Percentiles rank a stretch among this genome's conserved stretches.
These are phyloP conservation scores for Bellardia bayeri DNA, from an alignment of 2,888 invertebrate genomes.

Conservation along the genomic window DNA sequence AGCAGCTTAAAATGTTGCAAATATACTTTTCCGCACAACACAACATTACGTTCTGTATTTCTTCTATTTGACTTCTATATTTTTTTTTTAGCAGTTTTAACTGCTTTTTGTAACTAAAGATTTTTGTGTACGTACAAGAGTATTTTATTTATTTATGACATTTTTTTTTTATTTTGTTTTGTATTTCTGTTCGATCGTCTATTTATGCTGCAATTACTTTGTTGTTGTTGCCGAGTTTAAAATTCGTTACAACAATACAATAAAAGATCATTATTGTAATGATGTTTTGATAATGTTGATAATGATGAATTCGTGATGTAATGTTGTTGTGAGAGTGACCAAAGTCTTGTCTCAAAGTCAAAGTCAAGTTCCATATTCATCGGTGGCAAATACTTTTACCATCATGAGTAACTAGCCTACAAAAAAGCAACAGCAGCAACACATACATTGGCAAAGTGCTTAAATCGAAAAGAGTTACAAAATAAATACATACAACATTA, in stretches of 20 bases:
- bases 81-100: conserved; percentile 68
- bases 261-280: conserved; percentile 37
- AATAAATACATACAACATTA: conserved; percentile 22
- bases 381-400: conserved; percentile 75
- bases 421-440: conserved; percentile 48
- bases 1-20: conserved; percentile 78
- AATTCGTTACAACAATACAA: conserved; percentile 21
- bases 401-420: neutral
- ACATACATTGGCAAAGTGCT: conserved; percentile 39
- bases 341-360: conserved; percentile 80
- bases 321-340: conserved; percentile 76
- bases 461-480: conserved; percentile 57
- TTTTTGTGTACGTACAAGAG: conserved; percentile 19
- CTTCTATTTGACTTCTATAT: conserved; percentile 73
- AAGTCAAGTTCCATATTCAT: conserved; percentile 83
- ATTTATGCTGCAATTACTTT: conserved; percentile 69
- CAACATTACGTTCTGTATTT: neutral
- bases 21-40: conserved; percentile 45
- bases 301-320: conserved; percentile 80
- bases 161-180: conserved; percentile 50
- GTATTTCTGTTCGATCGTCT: conserved; percentile 57
- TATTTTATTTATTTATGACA: conserved; percentile 77
- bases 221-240: conserved; percentile 35
- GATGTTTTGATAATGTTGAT: conserved; percentile 54
- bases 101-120: conserved; percentile 50